Conservation (phyloP, 2,888 invertebrate species). For the Erebia palarica region DNA sequence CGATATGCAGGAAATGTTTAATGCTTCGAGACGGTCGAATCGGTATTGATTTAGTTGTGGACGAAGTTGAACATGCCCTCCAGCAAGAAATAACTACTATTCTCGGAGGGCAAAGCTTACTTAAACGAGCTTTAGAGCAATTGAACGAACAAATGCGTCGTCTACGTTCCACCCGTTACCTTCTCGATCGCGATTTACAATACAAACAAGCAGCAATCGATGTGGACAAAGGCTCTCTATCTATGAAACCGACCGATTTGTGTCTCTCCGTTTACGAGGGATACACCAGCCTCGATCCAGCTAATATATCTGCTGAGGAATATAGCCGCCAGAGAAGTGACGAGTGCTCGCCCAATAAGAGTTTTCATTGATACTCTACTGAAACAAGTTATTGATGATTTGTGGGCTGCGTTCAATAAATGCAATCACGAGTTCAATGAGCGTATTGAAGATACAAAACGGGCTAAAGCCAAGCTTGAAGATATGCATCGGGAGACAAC, state of each 20-base stretch:
- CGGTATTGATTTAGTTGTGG: slow-evolving; percentile 90
- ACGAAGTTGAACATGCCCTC: slow-evolving; percentile 91
- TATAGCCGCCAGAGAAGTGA: slow-evolving; percentile 91
- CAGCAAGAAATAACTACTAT: slow-evolving; percentile 90
- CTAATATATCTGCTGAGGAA: slow-evolving; percentile 87
- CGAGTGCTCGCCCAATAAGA: slow-evolving; percentile 87
- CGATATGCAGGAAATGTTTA: slow-evolving; percentile 89
- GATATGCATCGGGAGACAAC: slow-evolving; percentile 90
- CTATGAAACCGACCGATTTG: slow-evolving; percentile 86
- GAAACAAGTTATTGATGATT: slow-evolving; percentile 91
- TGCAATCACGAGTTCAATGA: slow-evolving; percentile 90
- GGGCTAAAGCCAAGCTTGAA: slow-evolving; percentile 90
- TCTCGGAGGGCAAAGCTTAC: slow-evolving; percentile 85
- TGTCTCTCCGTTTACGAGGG: slow-evolving; percentile 88
- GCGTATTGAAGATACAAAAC: slow-evolving; percentile 90
- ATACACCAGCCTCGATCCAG: slow-evolving; percentile 83
- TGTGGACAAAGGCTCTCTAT: slow-evolving; percentile 88
- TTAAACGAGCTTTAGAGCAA: slow-evolving; percentile 88
- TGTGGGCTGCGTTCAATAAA: slow-evolving; percentile 87
- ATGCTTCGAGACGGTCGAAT: slow-evolving; percentile 89
- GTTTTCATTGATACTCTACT: slow-evolving; percentile 90
- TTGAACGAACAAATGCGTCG: slow-evolving; percentile 92
- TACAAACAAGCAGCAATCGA: slow-evolving; percentile 91
- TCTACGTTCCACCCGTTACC: slow-evolving; percentile 89
- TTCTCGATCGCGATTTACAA: slow-evolving; percentile 91